Conservation (phyloP, 2,888 invertebrate species). For the Taenaris catops region DNA sequence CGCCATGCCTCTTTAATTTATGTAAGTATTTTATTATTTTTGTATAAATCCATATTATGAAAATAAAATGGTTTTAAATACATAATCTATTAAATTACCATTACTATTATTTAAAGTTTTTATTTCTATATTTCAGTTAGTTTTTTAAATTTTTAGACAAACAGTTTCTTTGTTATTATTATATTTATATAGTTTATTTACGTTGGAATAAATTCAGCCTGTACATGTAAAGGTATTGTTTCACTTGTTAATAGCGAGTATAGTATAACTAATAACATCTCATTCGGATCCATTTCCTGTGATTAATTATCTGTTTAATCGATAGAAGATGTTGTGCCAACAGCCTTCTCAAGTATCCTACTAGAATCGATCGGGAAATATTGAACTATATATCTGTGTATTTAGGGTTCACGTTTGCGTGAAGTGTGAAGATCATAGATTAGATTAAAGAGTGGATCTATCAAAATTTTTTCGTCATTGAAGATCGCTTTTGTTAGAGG, state of each 20-base stretch:
- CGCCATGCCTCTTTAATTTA: too few relatives aligned
- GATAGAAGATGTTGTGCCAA: slow-evolving; percentile 80
- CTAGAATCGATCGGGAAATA: slow-evolving; percentile 18
- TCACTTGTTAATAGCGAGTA: slow-evolving; percentile 76
- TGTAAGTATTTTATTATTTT: too few relatives aligned
- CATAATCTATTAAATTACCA: too few relatives aligned
- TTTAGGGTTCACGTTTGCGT: slow-evolving; percentile 32
- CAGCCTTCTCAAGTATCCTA: slow-evolving; percentile 63
- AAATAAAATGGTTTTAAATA: too few relatives aligned
- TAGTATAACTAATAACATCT: slow-evolving; percentile 80
- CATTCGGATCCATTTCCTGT: slow-evolving; percentile 79
- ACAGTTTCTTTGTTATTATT: too few relatives aligned
- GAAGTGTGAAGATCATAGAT: slow-evolving; percentile 48
- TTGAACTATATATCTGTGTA: slow-evolving; percentile 21
- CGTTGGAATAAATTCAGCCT: slow-evolving; percentile 16
- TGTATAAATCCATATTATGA: too few relatives aligned
- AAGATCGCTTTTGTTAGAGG: slow-evolving; percentile 73
- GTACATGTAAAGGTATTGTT: slow-evolving; percentile 46
- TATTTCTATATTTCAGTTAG: too few relatives aligned
- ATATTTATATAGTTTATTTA: too few relatives aligned
- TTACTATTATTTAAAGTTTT: too few relatives aligned
- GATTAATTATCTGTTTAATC: slow-evolving; percentile 81
- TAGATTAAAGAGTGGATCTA: slow-evolving; percentile 77
- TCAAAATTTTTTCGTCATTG: slow-evolving; percentile 72
- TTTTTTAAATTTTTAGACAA: too few relatives aligned